phyloP scores from a whole-genome alignment of 2,113 vertebrate genomes.

The Sus scrofa region T2T-Sscrofa CM000823.6:65929001-65929500 shows the following conservation, averaged over 20 bases:
- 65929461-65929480: neutral
- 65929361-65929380: neutral
- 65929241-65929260: conserved; percentile 95
- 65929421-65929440: neutral
- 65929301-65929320: conserved; percentile 96
- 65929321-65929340: conserved; percentile 90
- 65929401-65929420: neutral
- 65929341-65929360: neutral
- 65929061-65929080: conserved; percentile 98
- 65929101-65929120: neutral
- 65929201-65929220: neutral
- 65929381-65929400: neutral
- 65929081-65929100: neutral
- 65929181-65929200: neutral
- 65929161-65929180: too few species aligned
- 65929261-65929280: conserved; percentile 94
- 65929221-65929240: conserved; percentile 93
- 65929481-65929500: neutral
- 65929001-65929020: conserved; percentile 98
- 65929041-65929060: conserved; percentile 97
- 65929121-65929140: neutral
- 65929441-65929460: neutral
- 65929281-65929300: conserved; percentile 93
- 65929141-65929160: neutral
- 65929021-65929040: conserved; percentile 94